phyloP scores from a whole-genome alignment of 2,797 vertebrate species.

The Mormyrus hasselquistii region DNA sequence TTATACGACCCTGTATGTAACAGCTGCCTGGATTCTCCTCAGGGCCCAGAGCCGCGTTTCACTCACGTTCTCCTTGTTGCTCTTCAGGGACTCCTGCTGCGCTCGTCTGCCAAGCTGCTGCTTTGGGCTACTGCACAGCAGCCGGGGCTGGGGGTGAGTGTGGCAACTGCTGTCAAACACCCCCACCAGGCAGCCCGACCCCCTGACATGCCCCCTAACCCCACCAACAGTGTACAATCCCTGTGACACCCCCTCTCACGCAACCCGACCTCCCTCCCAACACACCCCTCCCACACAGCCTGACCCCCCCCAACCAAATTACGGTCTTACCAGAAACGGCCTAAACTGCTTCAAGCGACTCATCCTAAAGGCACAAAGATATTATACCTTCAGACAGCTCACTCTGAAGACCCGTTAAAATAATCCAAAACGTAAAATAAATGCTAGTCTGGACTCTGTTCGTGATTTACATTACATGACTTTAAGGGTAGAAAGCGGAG shows the following conservation, averaged over 20 bases:
- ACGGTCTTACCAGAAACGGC: slow-evolving; percentile 25
- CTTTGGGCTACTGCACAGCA: slow-evolving; percentile 32
- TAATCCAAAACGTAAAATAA: not conserved
- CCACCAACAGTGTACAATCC: not conserved
- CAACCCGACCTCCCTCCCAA: not conserved
- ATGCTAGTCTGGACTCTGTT: not conserved
- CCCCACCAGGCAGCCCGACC: not conserved
- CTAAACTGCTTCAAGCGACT: slow-evolving; percentile 21
- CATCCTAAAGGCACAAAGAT: slow-evolving; percentile 11
- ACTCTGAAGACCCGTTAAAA: not conserved
- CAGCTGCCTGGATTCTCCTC: not conserved
- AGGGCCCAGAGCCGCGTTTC: not conserved
- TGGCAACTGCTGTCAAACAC: not conserved
- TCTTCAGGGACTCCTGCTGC: not conserved
- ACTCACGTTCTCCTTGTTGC: slow-evolving; percentile 33
- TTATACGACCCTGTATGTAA: not conserved
- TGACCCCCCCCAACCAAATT: not conserved
- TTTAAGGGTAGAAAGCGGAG: not conserved
- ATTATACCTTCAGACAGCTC: not conserved
- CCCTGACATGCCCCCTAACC: not conserved
- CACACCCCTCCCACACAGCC: not conserved
- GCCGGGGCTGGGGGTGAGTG: slow-evolving; percentile 14
- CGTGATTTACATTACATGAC: not conserved
- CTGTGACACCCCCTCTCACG: not conserved
- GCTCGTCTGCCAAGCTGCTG: not conserved